Percentiles rank a stretch among this genome's conserved stretches.
Evolutionary conservation across 2,113 vertebrate species (phyloP).

Genomic region (Promerops cafer): DNA sequence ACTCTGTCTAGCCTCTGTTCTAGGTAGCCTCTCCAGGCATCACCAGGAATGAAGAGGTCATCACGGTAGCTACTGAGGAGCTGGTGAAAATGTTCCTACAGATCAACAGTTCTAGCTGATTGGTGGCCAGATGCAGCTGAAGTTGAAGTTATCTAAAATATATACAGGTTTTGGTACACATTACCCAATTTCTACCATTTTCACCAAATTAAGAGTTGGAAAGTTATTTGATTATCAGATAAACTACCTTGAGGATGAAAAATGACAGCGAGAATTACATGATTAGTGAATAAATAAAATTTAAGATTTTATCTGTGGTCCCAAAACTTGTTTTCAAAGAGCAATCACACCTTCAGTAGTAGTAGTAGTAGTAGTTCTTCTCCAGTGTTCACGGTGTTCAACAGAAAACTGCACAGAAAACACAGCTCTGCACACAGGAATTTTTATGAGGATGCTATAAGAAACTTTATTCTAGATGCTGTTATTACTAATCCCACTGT

Average conservation of each 20-base stretch:
- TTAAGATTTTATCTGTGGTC: background rate
- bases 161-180: accelerated
- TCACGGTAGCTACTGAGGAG: background rate
- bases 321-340: background rate
- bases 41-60: background rate
- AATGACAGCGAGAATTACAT: background rate
- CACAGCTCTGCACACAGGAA: background rate
- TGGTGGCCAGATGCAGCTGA: background rate
- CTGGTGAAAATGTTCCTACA: background rate
- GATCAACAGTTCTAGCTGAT: background rate
- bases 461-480: background rate
- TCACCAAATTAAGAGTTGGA: background rate
- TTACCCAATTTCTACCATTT: background rate
- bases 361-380: background rate
- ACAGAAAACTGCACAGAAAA: background rate
- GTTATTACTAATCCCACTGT: background rate
- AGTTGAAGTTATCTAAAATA: background rate
- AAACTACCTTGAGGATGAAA: background rate
- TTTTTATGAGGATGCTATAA: background rate
- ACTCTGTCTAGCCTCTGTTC: background rate
- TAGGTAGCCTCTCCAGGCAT: background rate
- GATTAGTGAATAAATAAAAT: background rate
- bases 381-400: background rate
- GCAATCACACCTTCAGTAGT: background rate
- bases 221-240: background rate